Base-by-base conservation (phyloP, 2,888 invertebrate genomes). In the Antheraea yamamai region DNA sequence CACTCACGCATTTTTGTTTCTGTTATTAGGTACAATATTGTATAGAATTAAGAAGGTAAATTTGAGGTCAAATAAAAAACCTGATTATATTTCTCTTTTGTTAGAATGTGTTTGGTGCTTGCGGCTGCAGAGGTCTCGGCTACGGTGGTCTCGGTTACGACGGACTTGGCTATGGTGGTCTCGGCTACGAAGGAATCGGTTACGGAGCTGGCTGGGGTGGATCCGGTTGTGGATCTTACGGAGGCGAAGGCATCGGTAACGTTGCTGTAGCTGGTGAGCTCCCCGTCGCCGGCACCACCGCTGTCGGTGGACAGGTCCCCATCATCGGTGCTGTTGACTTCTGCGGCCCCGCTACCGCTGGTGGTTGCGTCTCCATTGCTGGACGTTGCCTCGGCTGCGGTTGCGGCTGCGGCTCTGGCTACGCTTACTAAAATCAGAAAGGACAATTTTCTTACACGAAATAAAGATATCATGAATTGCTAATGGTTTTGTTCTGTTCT, bases 271-370 rank as follows among this genome's bases (percentile, higher is more conserved):
- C 80, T 20, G 87, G 87, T 14, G 83, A 84, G 75, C 77, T 88
- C 77, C 83, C 82, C 73, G 86, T 84, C 30, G 68, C 68, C 20
- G 68, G 68, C 39, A 70, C 68, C 68, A 70, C 68, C n/a, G 78
- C 81, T 75, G 82, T 87, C 71, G 80, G 81, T 14, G 87, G 88
- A 73, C 83, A 83, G 73, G 83, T 87, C 55, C 88, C 88, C 64
- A 84, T 86, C 64, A 64, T 79, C 79, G n/a, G 88, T 87, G 72
- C 79, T 81, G 71, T 84, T 85, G 64, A 80, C 23, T 86, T 86
- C 82, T 77, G 80, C 30, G 87, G 88, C n/a, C 74, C 73, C 51
- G 82, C 86, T 55, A 82, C 82, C 52, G 87, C 86, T 75, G 79
- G 79, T 55, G 86, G 85, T 72, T 76, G 79, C 64, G 84, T 82